phyloP scores from a whole-genome alignment of 2,888 invertebrate species.

The Macrosiphum euphorbiae region DNA sequence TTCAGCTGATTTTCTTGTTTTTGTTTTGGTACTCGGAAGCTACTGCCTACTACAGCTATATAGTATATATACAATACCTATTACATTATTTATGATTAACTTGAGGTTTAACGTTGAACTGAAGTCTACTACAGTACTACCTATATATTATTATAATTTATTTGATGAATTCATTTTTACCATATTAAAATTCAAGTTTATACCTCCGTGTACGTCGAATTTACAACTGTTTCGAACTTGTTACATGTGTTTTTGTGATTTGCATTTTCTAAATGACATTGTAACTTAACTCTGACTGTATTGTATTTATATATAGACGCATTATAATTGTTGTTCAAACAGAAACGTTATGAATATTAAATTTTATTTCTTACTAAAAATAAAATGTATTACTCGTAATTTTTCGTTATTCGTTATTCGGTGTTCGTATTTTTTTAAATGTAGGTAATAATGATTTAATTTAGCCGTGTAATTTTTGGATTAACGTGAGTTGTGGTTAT shows the following conservation, averaged over 20 bases:
- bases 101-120: not conserved
- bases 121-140: not conserved
- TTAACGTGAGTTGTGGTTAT: not conserved
- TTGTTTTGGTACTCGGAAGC: not conserved
- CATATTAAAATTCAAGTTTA: not conserved
- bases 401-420: not conserved
- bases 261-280: not conserved
- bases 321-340: not conserved
- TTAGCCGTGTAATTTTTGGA: not conserved
- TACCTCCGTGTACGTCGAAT: not conserved
- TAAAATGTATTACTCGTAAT: not conserved
- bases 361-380: not conserved
- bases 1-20: not conserved
- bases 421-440: not conserved
- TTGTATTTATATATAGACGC: not conserved
- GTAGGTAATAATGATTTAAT: not conserved
- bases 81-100: not conserved
- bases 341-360: not conserved
- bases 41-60: too few species aligned
- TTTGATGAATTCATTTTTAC: not conserved
- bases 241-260: not conserved
- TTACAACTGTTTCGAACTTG: slow-evolving; percentile 18
- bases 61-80: too few species aligned
- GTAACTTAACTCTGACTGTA: not conserved
- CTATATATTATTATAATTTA: not conserved